Conservation (phyloP, 1,140 invertebrate species). For the Pseudomyrmex dendroicus region DNA sequence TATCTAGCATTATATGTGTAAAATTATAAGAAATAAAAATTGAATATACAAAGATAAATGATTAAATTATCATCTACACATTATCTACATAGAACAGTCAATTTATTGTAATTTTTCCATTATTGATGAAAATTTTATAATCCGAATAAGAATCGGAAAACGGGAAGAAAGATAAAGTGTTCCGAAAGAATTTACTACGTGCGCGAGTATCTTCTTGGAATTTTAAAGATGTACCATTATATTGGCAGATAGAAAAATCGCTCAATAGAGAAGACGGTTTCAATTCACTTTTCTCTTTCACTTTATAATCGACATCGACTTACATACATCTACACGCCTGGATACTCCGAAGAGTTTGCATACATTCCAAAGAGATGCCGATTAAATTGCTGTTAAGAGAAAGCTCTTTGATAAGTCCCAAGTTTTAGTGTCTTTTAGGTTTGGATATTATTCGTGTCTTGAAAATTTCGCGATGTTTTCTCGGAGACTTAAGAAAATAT, state of each 20-base stretch:
- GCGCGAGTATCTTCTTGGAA: conserved; percentile 3
- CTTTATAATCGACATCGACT: conserved; percentile 6
- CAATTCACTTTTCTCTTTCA: background rate
- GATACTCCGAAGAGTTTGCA: background rate
- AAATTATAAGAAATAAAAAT: too few relatives aligned
- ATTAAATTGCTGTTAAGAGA: conserved; percentile 6
- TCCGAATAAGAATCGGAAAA: background rate
- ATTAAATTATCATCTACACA: background rate
- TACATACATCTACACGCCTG: background rate
- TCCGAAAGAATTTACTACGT: conserved; percentile 27
- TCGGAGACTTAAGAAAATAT: background rate
- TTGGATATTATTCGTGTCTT: background rate
- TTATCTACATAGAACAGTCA: background rate
- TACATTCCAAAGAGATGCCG: background rate
- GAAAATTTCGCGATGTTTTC: background rate
- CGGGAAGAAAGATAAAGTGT: background rate
- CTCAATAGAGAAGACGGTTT: background rate
- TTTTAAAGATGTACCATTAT: conserved; percentile 12
- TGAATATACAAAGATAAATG: too few relatives aligned
- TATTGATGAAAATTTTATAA: background rate
- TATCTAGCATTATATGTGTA: too few relatives aligned
- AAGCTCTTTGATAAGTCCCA: background rate
- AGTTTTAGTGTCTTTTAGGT: background rate
- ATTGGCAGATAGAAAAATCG: conserved; percentile 31
- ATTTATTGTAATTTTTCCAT: background rate